Conservation (phyloP, 35 echinoderm and acorn worm species). For the Antedon bifida region DNA sequence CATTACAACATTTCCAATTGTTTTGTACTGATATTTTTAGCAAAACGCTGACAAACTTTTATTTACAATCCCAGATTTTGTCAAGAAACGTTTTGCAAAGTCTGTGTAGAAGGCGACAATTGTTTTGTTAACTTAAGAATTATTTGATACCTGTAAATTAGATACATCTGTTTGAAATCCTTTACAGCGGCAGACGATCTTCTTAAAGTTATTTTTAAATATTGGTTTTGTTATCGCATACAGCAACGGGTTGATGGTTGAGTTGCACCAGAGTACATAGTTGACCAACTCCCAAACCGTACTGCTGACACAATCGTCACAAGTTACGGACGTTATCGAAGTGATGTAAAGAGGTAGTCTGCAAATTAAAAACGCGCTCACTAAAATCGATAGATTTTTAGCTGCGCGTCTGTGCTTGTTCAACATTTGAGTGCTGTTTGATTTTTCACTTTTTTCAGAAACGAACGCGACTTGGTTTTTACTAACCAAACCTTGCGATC, state of each 20-base stretch:
- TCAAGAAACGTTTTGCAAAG: too few species aligned
- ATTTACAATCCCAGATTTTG: too few species aligned
- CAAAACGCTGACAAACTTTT: too few species aligned
- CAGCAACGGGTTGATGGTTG: slow-evolving; percentile 18
- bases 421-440: neutral
- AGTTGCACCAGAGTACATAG: slow-evolving; percentile 15
- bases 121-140: too few species aligned
- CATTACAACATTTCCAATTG: too few species aligned
- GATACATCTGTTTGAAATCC: neutral
- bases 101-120: too few species aligned
- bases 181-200: neutral
- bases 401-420: slow-evolving; percentile 19
- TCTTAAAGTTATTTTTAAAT: slow-evolving; percentile 12
- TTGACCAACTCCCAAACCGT: slow-evolving; percentile 21
- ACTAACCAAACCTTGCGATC: neutral
- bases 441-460: neutral
- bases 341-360: slow-evolving; percentile 15
- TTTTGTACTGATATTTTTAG: too few species aligned
- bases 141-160: neutral
- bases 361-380: slow-evolving; percentile 12
- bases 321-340: neutral
- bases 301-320: slow-evolving; percentile 10
- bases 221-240: slow-evolving; percentile 23
- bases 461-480: neutral
- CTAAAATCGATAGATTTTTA: slow-evolving; percentile 11